A percentile compares a stretch with the other conserved stretches of the same genome.
These are phyloP conservation scores for Apotomis turbidana DNA, from an alignment of 2,888 invertebrate species.

Conservation along the genomic window DNA sequence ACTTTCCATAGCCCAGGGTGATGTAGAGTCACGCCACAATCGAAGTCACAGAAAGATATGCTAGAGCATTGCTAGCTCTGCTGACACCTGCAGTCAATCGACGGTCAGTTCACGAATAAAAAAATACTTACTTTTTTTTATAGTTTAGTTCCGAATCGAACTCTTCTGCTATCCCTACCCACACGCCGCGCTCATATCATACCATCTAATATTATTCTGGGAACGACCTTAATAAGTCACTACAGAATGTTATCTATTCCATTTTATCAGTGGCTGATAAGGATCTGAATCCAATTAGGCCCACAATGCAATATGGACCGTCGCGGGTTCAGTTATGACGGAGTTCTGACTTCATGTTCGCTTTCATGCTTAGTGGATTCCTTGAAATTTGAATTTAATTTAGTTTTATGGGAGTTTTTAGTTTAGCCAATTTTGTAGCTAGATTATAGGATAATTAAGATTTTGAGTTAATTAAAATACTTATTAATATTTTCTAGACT, in stretches of 20 bases:
- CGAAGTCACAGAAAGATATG: no score
- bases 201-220: constrained; percentile 85
- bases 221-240: constrained; percentile 85
- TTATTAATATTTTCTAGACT: no score
- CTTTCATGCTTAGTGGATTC: constrained; percentile 38
- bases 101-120: no score
- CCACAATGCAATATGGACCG: constrained; percentile 82
- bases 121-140: no score
- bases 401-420: constrained; percentile 18
- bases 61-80: no score
- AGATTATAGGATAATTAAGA: not conserved
- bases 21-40: no score
- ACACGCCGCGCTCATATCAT: constrained; percentile 73
- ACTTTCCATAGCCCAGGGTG: no score
- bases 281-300: constrained; percentile 83
- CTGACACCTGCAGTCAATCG: no score
- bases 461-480: not conserved
- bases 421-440: not conserved
- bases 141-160: not conserved
- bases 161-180: constrained; percentile 51
- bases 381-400: constrained; percentile 30
- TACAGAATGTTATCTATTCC: constrained; percentile 85
- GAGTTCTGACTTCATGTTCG: constrained; percentile 54
- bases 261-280: constrained; percentile 82
- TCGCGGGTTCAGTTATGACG: constrained; percentile 75